Conservation (phyloP, 2,888 invertebrate genomes). For the Drosophila trichaetosa region DNA sequence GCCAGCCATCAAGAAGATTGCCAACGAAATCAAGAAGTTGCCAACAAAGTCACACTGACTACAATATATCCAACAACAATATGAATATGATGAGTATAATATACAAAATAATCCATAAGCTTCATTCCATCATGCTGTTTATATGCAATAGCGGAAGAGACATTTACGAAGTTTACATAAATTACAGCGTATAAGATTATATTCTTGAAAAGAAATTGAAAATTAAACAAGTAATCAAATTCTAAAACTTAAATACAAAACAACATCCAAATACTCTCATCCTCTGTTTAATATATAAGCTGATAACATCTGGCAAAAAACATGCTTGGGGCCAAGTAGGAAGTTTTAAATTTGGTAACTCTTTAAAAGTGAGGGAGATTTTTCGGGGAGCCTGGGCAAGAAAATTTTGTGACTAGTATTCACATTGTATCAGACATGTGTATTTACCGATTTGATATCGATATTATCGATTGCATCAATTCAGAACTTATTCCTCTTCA, state of each 20-base stretch:
- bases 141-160: conserved; percentile 1
- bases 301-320: neutral
- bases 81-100: neutral
- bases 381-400: neutral
- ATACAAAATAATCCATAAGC: conserved; percentile 1
- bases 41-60: conserved; percentile 37
- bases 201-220: conserved; percentile 6
- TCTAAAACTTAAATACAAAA: conserved; percentile 14
- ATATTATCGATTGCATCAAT: neutral
- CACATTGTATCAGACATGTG: neutral
- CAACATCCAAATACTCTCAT: neutral
- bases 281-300: neutral
- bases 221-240: conserved; percentile 19
- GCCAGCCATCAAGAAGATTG: conserved; percentile 68
- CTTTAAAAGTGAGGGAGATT: neutral
- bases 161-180: conserved; percentile 4
- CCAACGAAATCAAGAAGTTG: conserved; percentile 63
- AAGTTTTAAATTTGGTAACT: neutral
- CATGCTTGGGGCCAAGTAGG: neutral
- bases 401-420: neutral
- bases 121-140: neutral
- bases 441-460: neutral
- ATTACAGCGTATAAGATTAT: conserved; percentile 13
- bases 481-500: neutral
- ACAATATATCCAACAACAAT: neutral